Base-by-base conservation (phyloP, 2,113 vertebrate species). In the Limanda limanda region DNA sequence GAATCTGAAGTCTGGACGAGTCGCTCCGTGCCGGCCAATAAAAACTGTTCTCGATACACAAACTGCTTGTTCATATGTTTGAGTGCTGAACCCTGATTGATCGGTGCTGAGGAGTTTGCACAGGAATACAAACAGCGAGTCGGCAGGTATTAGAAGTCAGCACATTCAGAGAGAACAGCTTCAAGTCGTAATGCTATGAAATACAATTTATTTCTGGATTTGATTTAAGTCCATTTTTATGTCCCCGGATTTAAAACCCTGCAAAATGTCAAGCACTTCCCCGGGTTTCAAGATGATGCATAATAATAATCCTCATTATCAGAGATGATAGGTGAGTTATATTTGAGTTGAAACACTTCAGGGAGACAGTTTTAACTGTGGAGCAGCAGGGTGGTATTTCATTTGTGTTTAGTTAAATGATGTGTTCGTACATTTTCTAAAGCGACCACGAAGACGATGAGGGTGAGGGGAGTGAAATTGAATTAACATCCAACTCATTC, bases 241-340 rank as follows among this genome's bases (percentile, higher is more conserved):
- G 13, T 48, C 37, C 68, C 37, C 11, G 55, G 21, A 57, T 63
- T 68, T 69, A 72, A 79, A 61, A 62, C 58, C 51, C 13, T 40
- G 68, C 68, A 64, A 42, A 73, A 27, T 66, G 59, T 79, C 76
- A 76, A 35, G 48, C 24, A 57, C 60, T 37, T 76, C 13, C 13
- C 9, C 40, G 47, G 77, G 68, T 76, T 77, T 82, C 54, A 23
- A 58, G 68, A 72, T 47, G 67, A 76, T 66, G 66, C 69, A 75
- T 61, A 76, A 76, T 73, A 42, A 79, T 6, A 76, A 81, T 74
- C 82, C 65, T 68, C 42, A 57, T 68, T 61, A 54, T 74, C 42
- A 37, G 61, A 76, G 81, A 73, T 68, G 69, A 73, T 72, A 76
- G 56, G 60, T 27, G n/a, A 67, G 58, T 81, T 74, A 60, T 45